phyloP scores from a whole-genome alignment of 2,113 vertebrate species.

The Chionis minor region DNA sequence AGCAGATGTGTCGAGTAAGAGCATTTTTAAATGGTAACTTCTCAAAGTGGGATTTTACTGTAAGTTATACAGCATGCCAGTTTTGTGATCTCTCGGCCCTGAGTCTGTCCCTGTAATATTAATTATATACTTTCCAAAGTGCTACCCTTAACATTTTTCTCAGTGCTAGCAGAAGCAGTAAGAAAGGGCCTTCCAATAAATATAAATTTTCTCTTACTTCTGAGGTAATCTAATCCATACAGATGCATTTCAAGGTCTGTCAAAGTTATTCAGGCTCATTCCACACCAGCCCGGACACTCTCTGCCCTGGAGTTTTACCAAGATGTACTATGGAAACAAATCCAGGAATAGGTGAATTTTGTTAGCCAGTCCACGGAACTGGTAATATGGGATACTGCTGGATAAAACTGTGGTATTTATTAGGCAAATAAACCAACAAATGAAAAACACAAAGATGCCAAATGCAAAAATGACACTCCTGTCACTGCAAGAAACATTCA shows the following conservation, averaged over 20 bases:
- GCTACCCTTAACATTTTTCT: slow-evolving; percentile 43
- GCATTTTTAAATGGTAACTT: slow-evolving; percentile 44
- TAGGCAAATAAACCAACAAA: slow-evolving; percentile 16
- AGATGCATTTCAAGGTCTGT: slow-evolving; percentile 49
- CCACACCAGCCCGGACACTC: not conserved
- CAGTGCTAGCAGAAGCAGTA: slow-evolving; percentile 21
- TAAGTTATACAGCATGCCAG: slow-evolving; percentile 13
- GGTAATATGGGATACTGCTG: not conserved
- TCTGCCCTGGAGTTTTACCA: not conserved
- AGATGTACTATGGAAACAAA: not conserved
- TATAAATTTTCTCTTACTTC: slow-evolving; percentile 37
- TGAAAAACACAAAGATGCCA: not conserved
- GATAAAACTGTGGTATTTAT: not conserved
- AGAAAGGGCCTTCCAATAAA: slow-evolving; percentile 41
- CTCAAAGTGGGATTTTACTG: slow-evolving; percentile 44
- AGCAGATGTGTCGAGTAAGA: slow-evolving; percentile 37
- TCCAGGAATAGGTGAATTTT: not conserved
- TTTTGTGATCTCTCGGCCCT: slow-evolving; percentile 22
- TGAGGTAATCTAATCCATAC: slow-evolving; percentile 39
- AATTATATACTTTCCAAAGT: slow-evolving; percentile 47
- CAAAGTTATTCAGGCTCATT: slow-evolving; percentile 18
- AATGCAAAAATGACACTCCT: not conserved
- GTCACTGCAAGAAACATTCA: not conserved
- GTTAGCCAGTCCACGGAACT: not conserved
- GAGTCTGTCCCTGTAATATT: slow-evolving; percentile 13